Evolutionary conservation across 2,888 invertebrate species (phyloP).

Genomic region (Cantharis flavilabris): DNA sequence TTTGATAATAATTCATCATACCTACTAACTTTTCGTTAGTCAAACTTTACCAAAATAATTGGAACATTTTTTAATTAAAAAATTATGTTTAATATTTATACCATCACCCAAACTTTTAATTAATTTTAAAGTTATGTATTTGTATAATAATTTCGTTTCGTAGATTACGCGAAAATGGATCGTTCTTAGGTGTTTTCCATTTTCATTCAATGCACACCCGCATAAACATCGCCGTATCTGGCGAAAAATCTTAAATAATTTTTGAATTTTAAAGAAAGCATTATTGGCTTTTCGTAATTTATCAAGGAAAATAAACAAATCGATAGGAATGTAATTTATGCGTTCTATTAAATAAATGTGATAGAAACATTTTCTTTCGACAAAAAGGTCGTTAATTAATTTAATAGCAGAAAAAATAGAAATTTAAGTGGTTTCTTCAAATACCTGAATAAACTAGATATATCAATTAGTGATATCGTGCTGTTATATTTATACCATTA

Average conservation of each 20-base stretch:
- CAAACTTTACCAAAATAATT: not conserved
- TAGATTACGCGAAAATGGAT: not conserved
- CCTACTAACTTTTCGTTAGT: not conserved
- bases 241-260: not conserved
- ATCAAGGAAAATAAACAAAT: not conserved
- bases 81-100: not conserved
- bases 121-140: not conserved
- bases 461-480: conserved; percentile 4
- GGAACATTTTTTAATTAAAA: not conserved
- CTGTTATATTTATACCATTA: not conserved
- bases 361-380: not conserved
- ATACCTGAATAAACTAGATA: not conserved
- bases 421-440: not conserved
- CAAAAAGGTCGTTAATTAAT: not conserved
- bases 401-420: not conserved
- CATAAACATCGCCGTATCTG: not conserved
- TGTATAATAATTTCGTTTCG: not conserved
- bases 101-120: not conserved
- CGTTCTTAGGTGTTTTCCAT: not conserved
- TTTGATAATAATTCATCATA: not conserved
- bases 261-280: not conserved
- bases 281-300: not conserved
- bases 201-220: not conserved
- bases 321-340: not conserved
- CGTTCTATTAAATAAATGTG: not conserved